Conservation (phyloP, 2,888 invertebrate species). For the Dasypogon diadema region DNA sequence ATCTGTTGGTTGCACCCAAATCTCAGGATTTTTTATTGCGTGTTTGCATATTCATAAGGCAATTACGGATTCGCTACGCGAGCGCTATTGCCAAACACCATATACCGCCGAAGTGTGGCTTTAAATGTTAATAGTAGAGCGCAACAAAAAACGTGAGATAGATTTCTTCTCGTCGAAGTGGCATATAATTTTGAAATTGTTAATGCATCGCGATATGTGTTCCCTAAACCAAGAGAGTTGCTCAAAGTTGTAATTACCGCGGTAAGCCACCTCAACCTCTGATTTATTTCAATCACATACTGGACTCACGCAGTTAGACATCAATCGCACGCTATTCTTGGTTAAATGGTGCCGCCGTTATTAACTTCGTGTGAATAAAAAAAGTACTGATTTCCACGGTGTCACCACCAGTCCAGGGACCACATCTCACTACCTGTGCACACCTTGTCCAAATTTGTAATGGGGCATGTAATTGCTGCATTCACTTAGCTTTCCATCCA, state of each 20-base stretch:
- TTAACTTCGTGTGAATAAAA: background rate
- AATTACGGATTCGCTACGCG: conserved; percentile 11
- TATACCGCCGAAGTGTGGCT: background rate
- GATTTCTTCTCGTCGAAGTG: background rate
- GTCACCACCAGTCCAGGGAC: background rate
- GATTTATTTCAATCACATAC: conserved; percentile 11
- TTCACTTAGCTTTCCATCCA: conserved; percentile 51
- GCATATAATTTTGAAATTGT: background rate
- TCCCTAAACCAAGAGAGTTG: background rate
- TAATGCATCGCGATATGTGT: background rate
- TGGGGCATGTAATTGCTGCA: conserved; percentile 49
- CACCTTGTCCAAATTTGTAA: conserved; percentile 51
- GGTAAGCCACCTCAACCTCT: background rate
- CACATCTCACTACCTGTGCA: conserved; percentile 6
- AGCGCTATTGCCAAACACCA: conserved; percentile 1
- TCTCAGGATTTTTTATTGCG: background rate
- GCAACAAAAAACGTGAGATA: conserved; percentile 7
- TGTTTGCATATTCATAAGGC: conserved; percentile 27
- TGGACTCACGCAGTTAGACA: conserved; percentile 2
- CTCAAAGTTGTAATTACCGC: conserved; percentile 2
- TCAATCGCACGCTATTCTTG: background rate
- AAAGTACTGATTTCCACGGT: conserved; percentile 34
- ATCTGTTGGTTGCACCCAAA: conserved; percentile 7
- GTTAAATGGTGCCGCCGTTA: background rate
- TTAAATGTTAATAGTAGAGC: conserved; percentile 1